These are phyloP conservation scores for Antennarius striatus DNA, from an alignment of 2,113 vertebrate genomes.

Conservation along the genomic window DNA sequence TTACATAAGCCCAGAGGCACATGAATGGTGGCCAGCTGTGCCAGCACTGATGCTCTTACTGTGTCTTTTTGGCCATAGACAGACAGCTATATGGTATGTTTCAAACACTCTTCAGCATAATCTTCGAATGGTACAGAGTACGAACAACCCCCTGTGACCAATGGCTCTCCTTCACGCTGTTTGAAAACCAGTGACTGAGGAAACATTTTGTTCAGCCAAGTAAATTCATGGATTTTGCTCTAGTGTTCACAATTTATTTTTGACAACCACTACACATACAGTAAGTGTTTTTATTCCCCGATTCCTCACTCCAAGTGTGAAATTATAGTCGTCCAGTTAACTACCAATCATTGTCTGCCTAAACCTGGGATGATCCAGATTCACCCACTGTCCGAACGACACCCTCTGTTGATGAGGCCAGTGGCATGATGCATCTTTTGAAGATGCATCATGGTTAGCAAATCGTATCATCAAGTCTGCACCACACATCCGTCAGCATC, in stretches of 20 bases:
- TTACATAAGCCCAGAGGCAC: slow-evolving; percentile 69
- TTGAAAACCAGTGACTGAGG: slow-evolving; percentile 20
- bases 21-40: slow-evolving; percentile 58
- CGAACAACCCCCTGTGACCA: slow-evolving; percentile 57
- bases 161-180: slow-evolving; percentile 24
- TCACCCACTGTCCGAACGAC: background rate
- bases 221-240: background rate
- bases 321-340: background rate
- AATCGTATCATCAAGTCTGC: slow-evolving; percentile 28
- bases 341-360: slow-evolving; percentile 4
- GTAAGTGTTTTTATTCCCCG: background rate
- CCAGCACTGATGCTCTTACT: slow-evolving; percentile 51
- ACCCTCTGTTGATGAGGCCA: slow-evolving; percentile 7
- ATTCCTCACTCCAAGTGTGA: slow-evolving; percentile 3
- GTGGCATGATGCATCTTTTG: slow-evolving; percentile 34
- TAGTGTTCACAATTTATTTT: slow-evolving; percentile 11
- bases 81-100: slow-evolving; percentile 36
- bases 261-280: background rate
- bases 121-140: slow-evolving; percentile 53
- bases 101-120: slow-evolving; percentile 46
- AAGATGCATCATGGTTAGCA: slow-evolving; percentile 18
- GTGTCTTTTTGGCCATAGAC: slow-evolving; percentile 53
- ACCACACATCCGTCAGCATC: background rate
- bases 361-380: slow-evolving; percentile 18
- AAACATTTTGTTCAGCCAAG: slow-evolving; percentile 12